Evolutionary conservation across 2,113 vertebrate species (phyloP).

Genomic region (Chaetodon trifascialis): DNA sequence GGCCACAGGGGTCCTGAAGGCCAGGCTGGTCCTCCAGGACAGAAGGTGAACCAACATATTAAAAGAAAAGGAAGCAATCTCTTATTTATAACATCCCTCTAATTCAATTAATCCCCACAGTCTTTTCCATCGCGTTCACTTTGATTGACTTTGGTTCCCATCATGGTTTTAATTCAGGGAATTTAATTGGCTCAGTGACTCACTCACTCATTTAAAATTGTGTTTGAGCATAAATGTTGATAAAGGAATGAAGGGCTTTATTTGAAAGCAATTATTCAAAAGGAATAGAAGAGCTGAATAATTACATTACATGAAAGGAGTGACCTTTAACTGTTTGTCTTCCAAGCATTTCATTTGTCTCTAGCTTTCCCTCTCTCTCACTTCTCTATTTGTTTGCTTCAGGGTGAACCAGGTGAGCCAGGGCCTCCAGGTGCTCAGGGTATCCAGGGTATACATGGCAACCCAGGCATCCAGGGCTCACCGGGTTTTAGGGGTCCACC

Average conservation of each 20-base stretch:
- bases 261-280: constrained; percentile 60
- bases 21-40: constrained; percentile 89
- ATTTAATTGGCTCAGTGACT: constrained; percentile 67
- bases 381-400: not conserved
- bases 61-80: not conserved
- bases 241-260: constrained; percentile 29
- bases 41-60: constrained; percentile 81
- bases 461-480: constrained; percentile 84
- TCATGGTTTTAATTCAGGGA: constrained; percentile 62
- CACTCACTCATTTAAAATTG: constrained; percentile 52
- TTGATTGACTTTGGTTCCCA: constrained; percentile 63
- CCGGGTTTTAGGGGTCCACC: constrained; percentile 84
- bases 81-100: not conserved
- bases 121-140: constrained; percentile 38
- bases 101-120: constrained; percentile 47
- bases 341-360: not conserved
- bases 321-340: constrained; percentile 36
- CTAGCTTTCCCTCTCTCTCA: not conserved
- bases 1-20: constrained; percentile 90
- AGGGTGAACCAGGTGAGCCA: constrained; percentile 89
- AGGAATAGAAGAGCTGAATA: constrained; percentile 34
- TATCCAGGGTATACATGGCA: constrained; percentile 90
- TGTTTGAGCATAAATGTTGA: constrained; percentile 45
- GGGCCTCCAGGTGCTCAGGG: constrained; percentile 90
- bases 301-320: constrained; percentile 29